These are phyloP conservation scores for Drosophila antonietae DNA, from an alignment of 2,888 invertebrate genomes.

Conservation along the genomic window DNA sequence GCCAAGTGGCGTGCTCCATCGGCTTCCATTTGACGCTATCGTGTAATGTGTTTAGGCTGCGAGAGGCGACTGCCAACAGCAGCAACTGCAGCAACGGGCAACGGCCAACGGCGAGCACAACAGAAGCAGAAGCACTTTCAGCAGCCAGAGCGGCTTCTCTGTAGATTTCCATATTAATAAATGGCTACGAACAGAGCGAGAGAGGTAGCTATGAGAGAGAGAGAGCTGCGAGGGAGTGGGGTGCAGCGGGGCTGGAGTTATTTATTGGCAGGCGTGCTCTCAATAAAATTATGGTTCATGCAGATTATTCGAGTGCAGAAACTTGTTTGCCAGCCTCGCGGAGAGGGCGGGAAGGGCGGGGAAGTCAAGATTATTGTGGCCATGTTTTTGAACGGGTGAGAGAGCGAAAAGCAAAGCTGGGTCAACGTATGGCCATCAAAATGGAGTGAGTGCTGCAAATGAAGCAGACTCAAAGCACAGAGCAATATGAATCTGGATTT, in stretches of 20 bases:
- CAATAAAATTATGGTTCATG: constrained; percentile 79
- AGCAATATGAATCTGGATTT: not conserved
- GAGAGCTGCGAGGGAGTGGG: not conserved
- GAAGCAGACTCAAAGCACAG: constrained; percentile 14
- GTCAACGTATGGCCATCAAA: constrained; percentile 50
- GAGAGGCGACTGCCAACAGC: constrained; percentile 35
- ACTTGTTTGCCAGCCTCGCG: constrained; percentile 63
- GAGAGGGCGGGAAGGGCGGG: not conserved
- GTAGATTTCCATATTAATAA: constrained; percentile 80
- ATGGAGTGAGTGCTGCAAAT: constrained; percentile 52
- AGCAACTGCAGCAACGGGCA: not conserved
- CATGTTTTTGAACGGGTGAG: constrained; percentile 48
- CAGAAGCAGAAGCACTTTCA: constrained; percentile 52
- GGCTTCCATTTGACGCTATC: constrained; percentile 78
- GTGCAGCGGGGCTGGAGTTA: constrained; percentile 53
- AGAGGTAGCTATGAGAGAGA: not conserved
- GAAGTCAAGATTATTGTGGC: constrained; percentile 59
- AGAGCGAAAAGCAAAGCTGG: constrained; percentile 10
- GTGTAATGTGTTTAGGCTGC: constrained; percentile 76
- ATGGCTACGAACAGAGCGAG: constrained; percentile 59
- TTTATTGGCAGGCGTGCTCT: constrained; percentile 79
- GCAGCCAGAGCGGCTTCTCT: constrained; percentile 64
- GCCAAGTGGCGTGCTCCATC: constrained; percentile 57
- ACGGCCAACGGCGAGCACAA: constrained; percentile 22
- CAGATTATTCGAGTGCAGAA: constrained; percentile 79